These are phyloP conservation scores for Eupithecia subfuscata DNA, from an alignment of 2,888 invertebrate species.

Conservation along the genomic window DNA sequence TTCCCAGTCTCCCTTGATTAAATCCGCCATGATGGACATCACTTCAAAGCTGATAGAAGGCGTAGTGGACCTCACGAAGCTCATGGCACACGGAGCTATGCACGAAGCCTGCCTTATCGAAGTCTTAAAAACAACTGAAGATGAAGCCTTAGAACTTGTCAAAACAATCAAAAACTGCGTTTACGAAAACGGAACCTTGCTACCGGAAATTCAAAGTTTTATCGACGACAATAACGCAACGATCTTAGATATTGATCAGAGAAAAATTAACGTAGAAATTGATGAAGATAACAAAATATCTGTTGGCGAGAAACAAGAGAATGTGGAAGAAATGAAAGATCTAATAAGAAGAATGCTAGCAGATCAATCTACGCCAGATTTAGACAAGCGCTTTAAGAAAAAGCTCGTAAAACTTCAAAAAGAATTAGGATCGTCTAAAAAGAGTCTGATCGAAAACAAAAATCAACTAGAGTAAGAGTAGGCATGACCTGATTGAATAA, in stretches of 20 bases:
- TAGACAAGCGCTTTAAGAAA: conserved; percentile 58
- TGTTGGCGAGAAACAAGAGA: conserved; percentile 32
- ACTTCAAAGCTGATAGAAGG: conserved; percentile 71
- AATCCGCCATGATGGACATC: conserved; percentile 76
- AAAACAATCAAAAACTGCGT: conserved; percentile 61
- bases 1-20: conserved; percentile 71
- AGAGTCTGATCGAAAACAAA: conserved; percentile 39
- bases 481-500: background rate
- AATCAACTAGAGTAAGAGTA: background rate
- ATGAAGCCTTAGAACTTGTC: conserved; percentile 65
- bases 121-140: conserved; percentile 72
- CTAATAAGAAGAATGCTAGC: conserved; percentile 62
- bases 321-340: conserved; percentile 58
- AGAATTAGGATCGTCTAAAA: conserved; percentile 52
- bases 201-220: conserved; percentile 50
- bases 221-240: conserved; percentile 69
- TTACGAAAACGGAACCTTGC: conserved; percentile 51
- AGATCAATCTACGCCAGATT: conserved; percentile 50
- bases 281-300: conserved; percentile 20
- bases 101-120: conserved; percentile 81
- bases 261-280: conserved; percentile 35
- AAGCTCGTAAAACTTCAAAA: conserved; percentile 56
- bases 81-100: conserved; percentile 80
- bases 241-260: conserved; percentile 57
- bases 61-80: conserved; percentile 70